Percentiles rank a stretch among this genome's conserved stretches.
Conservation (phyloP, 1,140 invertebrate genomes). For the Orchestia grillus region DNA sequence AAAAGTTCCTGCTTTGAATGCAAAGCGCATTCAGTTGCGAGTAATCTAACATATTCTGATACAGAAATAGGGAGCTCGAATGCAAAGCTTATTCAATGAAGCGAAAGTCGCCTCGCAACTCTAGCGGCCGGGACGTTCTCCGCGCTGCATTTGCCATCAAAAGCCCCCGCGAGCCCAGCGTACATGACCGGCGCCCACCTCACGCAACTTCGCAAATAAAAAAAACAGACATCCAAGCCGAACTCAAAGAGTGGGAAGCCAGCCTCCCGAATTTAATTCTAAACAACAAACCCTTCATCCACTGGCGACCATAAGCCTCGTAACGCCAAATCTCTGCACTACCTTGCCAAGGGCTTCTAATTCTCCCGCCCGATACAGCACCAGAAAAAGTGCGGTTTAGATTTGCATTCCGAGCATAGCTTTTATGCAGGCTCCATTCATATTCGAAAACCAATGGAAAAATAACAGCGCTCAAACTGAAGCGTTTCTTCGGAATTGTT, state of each 20-base stretch:
- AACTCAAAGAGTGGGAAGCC: neutral
- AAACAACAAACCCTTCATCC: conserved; percentile 7
- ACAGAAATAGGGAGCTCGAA: neutral
- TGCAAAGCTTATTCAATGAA: neutral
- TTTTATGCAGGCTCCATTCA: neutral
- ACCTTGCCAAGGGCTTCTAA: neutral
- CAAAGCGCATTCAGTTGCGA: neutral
- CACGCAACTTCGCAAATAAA: neutral
- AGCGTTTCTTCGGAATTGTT: neutral
- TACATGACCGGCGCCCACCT: neutral
- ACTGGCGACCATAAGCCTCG: neutral
- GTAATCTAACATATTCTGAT: neutral
- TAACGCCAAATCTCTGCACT: neutral
- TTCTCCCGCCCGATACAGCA: neutral
- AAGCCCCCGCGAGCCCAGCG: neutral
- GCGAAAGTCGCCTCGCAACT: neutral
- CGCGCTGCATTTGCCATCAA: neutral
- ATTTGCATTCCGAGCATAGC: neutral
- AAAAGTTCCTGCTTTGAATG: neutral
- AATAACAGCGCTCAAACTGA: neutral
- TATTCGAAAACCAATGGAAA: neutral
- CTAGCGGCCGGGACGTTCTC: neutral
- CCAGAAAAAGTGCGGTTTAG: neutral
- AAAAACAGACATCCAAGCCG: neutral
- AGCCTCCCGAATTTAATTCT: neutral